Conservation (phyloP, 2,888 invertebrate species). For the Chalcis sispes region DNA sequence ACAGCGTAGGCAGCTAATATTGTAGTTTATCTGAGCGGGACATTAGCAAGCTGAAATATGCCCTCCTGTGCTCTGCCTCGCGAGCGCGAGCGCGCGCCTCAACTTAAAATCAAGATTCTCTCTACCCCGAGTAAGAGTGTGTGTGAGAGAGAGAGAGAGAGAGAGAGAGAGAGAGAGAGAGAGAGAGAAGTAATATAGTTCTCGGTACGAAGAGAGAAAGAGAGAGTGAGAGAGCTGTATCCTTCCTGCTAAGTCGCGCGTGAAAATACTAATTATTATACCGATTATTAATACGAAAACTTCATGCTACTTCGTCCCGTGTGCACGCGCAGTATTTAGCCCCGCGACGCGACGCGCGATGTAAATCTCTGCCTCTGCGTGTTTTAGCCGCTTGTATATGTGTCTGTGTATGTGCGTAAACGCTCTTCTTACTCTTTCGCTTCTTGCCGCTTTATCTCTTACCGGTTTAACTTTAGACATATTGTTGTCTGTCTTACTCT, state of each 20-base stretch:
- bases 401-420: background rate
- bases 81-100: slow-evolving; percentile 55
- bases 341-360: slow-evolving; percentile 58
- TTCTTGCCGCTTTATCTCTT: slow-evolving; percentile 32
- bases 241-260: slow-evolving; percentile 76
- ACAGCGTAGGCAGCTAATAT: slow-evolving; percentile 74
- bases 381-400: slow-evolving; percentile 16
- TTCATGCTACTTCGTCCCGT: slow-evolving; percentile 57
- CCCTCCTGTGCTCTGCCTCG: slow-evolving; percentile 62
- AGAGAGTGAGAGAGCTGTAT: slow-evolving; percentile 55
- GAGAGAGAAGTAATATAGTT: background rate
- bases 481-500: slow-evolving; percentile 21
- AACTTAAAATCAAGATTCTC: slow-evolving; percentile 75
- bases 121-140: background rate
- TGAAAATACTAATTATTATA: slow-evolving; percentile 77
- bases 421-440: background rate
- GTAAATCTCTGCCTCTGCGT: too few relatives aligned
- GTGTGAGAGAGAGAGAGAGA: slow-evolving; percentile 5
- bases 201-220: too few relatives aligned
- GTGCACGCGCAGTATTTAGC: slow-evolving; percentile 24
- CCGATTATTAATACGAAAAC: slow-evolving; percentile 76
- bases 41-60: slow-evolving; percentile 76
- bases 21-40: slow-evolving; percentile 75
- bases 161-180: background rate
- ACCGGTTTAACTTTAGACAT: slow-evolving; percentile 26